Evolutionary conservation across 2,797 vertebrate genomes (phyloP), one percentile per base, ranked within the genome.

Genomic region (Premnoplex brunnescens): DNA sequence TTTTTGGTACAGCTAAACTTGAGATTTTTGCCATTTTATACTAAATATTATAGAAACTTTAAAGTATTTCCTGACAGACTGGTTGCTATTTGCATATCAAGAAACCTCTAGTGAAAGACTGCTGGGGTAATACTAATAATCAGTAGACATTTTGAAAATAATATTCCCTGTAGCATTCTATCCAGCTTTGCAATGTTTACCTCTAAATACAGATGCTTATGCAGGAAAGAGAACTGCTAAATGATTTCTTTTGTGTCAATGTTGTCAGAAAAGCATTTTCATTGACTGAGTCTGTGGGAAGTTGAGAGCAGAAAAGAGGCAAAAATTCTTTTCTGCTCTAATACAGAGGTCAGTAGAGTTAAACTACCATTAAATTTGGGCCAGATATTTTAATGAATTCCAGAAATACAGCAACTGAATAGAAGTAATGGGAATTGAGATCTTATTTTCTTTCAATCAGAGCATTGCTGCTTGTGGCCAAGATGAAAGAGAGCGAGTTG

Each of bases 121-220:
- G 68, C 77, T 78, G 82, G 74, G 80, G 43, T 93, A 94, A 91
- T 83, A 26, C 52, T 88, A 78, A 92, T 77, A 93, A 96, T 92
- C 71, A 80, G 82, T 51, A 91, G 75, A 66, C 49, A 69, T 92
- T 95, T 93, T 84, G n/a, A 81, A 93, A 89, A 88, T 86, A 67
- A 52, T 91, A 85, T 76, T 76, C 82, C 36, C 60, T 64, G 44
- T 78, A 78, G 59, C 30, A 74, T 96, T 95, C 89, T 63, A 36
- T 74, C 75, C 34, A 88, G 34, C 78, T 87, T 77, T 92, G 49
- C 66, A 73, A 39, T 90, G 48, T 97, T 93, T 95, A 67, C 88
- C 64, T 88, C 74, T 89, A 84, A 93, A 85, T 88, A 93, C 56
- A 91, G 44, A 82, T 88, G 66, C 83, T 91, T 93, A 90, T 58